Evolutionary conservation across 2,888 invertebrate genomes (phyloP), one percentile per base, ranked within the genome.

Genomic region (Steinernema hermaphroditum): DNA sequence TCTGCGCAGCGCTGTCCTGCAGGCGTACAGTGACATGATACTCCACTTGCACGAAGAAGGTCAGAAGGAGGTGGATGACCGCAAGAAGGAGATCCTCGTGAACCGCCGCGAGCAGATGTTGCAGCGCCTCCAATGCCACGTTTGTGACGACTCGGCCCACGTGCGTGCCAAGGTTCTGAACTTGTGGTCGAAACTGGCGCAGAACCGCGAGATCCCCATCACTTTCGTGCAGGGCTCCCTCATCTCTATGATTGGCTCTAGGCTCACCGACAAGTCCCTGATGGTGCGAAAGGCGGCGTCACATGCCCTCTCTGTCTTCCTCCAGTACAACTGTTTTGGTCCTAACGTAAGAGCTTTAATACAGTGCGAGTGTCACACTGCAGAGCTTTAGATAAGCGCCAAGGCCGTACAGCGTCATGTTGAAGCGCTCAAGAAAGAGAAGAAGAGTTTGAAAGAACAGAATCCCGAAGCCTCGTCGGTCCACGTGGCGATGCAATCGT

Each of bases 281-380:
- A 90, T 91, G 72, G 96, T 95, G 0, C 90, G 96, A 37, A 95
- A 94, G 88, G 91, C 91, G 76, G 93, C 95, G 1, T 91, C 93
- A 73, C 92, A 91, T 83, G 89, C 93, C 43, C 86, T 93, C 2
- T 92, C 92, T 76, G 29, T 37, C 12, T 92, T 95, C 87, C 88
- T 96, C 49, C 91, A 93, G 87, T 91, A 91, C 78, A 96, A 96
- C 89, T 92, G 93, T 2, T 96, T 76, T 54, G 81, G 82, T 34
- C 80, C 80, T 32, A 80, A 83, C 72, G 82, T 82, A 50, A 71
- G 76, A 22, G 72, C 49, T 16, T n/a, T 2, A 8, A 16, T 68
- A 22, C 41, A 1, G 6, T 41, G 19, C 2, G 16, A 14, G 27
- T 71, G 27, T 41, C 2, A 49, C 19, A 6, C 1, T 46, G 34